Conservation (phyloP, 2,888 invertebrate genomes). For the Epicampocera succincta region DNA sequence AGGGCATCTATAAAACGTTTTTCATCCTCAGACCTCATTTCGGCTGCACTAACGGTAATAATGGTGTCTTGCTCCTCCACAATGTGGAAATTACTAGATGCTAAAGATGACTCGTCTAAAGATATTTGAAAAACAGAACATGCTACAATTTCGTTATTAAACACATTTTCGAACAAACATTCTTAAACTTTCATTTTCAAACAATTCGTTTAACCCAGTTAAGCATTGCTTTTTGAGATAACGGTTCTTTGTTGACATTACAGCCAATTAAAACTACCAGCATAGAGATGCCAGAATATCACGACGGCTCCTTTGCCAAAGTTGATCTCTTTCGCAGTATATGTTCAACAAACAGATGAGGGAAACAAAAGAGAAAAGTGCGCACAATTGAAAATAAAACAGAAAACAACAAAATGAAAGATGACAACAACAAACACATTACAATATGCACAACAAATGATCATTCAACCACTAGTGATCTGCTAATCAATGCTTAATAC, state of each 20-base stretch:
- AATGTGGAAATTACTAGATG: constrained; percentile 58
- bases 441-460: constrained; percentile 7
- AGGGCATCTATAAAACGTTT: constrained; percentile 71
- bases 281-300: constrained; percentile 38
- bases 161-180: not conserved
- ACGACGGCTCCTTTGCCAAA: not conserved
- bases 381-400: constrained; percentile 46
- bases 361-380: constrained; percentile 62
- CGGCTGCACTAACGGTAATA: constrained; percentile 74
- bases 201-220: constrained; percentile 3
- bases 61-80: constrained; percentile 74
- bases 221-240: constrained; percentile 50
- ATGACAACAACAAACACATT: constrained; percentile 49
- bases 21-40: constrained; percentile 73
- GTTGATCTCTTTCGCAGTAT: constrained; percentile 31
- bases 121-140: too few species aligned
- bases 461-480: constrained; percentile 42
- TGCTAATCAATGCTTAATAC: constrained; percentile 37
- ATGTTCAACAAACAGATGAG: constrained; percentile 18
- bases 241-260: constrained; percentile 63
- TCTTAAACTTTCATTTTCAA: not conserved
- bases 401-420: constrained; percentile 36
- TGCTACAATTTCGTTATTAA: not conserved
- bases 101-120: not conserved
- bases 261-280: not conserved